phyloP scores from a whole-genome alignment of 2,888 invertebrate species.

The Dasysyrphus tricinctus region DNA sequence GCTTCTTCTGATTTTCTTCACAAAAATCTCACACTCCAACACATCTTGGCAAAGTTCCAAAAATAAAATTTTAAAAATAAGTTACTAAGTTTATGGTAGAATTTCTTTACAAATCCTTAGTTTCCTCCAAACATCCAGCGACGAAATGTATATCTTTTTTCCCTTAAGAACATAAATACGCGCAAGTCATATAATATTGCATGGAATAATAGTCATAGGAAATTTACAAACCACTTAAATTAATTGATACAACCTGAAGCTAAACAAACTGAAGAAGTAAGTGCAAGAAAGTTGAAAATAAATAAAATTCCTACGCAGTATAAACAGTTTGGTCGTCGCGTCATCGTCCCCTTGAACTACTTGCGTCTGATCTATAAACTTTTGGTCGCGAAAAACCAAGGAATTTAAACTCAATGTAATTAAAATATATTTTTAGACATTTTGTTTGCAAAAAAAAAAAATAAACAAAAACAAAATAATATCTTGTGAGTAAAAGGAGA shows the following conservation, averaged over 20 bases:
- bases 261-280: constrained; percentile 15
- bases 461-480: constrained; percentile 8
- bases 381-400: constrained; percentile 40
- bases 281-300: constrained; percentile 21
- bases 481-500: constrained; percentile 16
- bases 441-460: constrained; percentile 28
- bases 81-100: constrained; percentile 22
- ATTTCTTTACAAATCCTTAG: constrained; percentile 22
- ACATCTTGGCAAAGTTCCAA: constrained; percentile 57
- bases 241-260: constrained; percentile 63
- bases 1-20: not conserved
- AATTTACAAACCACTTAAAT: constrained; percentile 71
- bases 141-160: not conserved
- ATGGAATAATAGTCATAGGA: constrained; percentile 55
- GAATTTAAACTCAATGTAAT: constrained; percentile 55
- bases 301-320: constrained; percentile 49
- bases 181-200: not conserved
- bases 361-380: constrained; percentile 60
- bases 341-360: constrained; percentile 69
- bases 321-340: not conserved
- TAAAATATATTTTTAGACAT: constrained; percentile 69
- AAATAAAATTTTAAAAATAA: constrained; percentile 20
- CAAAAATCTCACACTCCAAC: constrained; percentile 21
- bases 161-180: not conserved
- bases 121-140: not conserved